Evolutionary conservation across 2,797 vertebrate genomes (phyloP), one percentile per base, ranked within the genome.

Genomic region (Pachyuromys duprasi): DNA sequence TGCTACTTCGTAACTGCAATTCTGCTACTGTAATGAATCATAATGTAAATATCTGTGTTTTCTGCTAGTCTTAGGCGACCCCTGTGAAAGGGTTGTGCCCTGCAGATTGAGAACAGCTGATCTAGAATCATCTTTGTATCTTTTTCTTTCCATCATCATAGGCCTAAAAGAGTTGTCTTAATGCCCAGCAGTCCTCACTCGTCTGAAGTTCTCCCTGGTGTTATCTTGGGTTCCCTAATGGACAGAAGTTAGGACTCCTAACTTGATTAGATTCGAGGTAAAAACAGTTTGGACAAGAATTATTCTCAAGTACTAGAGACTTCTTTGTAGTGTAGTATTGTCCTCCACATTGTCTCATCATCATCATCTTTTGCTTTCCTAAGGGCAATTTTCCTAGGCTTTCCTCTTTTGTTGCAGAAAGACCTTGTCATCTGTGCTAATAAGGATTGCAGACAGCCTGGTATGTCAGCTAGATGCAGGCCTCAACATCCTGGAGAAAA

Each of bases 281-380:
- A 81, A 86, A 81, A 91, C 33, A 53, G 33, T 91, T 91, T 78
- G 79, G 53, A 18, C 36, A 89, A 91, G 42, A 93, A 89, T 31
- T 65, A 53, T 63, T 81, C 67, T 70, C 36, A 89, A 91, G 60
- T 63, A 36, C 62, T 31, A 33, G 49, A 88, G 28, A 93, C 53
- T 57, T 74, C 8, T 55, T 39, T 28, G 15, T 39, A 12, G 17
- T 45, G 39, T 63, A 81, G 14, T 81, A 12, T 4, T 15, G 24
- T 14, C 45, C 33, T 49, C 63, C 8, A 3, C 26, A 22, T 8
- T 26, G 45, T 49, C 24, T 45, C 9, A n/a, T 5, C 76, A 53
- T n/a, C 49, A 55, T 20, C 12, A 57, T 36, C 14, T 72, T 87
- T 57, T 75, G 31, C 62, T 62, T 91, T 80, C 36, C 18, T 70